Evolutionary conservation across 1,140 invertebrate genomes (phyloP).

Genomic region (Caenorhabditis remanei): DNA sequence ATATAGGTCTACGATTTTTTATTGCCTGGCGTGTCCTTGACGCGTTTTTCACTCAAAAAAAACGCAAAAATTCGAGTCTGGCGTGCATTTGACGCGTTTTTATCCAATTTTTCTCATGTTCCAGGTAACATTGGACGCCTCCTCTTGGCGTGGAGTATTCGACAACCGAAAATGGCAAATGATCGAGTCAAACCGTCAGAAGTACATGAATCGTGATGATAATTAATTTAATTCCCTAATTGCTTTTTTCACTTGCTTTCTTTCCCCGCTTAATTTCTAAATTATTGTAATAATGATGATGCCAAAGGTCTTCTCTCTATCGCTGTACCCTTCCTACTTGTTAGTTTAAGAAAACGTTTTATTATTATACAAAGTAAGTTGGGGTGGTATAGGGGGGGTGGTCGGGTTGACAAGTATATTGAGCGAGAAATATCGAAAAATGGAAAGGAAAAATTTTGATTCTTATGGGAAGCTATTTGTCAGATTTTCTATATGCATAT

Average conservation of each 20-base stretch:
- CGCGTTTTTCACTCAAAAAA: background rate
- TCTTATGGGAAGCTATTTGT: too few species aligned
- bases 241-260: background rate
- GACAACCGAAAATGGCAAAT: slow-evolving; percentile 65
- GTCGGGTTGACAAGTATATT: slow-evolving; percentile 3
- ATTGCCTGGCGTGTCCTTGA: too few species aligned
- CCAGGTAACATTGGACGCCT: slow-evolving; percentile 47
- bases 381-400: too few species aligned
- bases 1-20: too few species aligned
- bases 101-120: background rate
- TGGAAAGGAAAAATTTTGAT: background rate
- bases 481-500: too few species aligned
- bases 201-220: slow-evolving; percentile 43
- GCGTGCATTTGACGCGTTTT: too few species aligned
- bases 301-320: background rate
- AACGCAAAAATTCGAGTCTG: background rate
- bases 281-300: background rate
- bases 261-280: background rate
- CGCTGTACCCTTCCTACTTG: background rate
- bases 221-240: background rate
- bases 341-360: background rate
- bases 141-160: slow-evolving; percentile 61
- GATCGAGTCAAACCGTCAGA: slow-evolving; percentile 64
- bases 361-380: slow-evolving; percentile 31
- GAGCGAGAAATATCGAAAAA: slow-evolving; percentile 1